Percentiles rank a stretch among this genome's conserved stretches.
Conservation (phyloP, 2,797 vertebrate species). For the Paramormyrops hopkinsi region DNA sequence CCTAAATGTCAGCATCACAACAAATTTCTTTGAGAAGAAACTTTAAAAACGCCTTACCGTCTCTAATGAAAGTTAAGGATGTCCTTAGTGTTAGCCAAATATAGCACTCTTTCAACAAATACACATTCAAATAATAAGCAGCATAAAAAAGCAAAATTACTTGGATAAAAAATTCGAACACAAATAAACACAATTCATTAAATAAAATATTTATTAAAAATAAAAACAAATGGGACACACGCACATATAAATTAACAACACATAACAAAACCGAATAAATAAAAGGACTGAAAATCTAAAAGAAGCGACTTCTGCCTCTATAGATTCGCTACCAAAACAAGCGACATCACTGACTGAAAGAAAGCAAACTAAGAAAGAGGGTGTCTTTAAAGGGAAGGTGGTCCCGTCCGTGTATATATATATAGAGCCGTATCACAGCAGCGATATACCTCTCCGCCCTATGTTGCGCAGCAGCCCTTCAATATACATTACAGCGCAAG, state of each 20-base stretch:
- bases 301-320: slow-evolving; percentile 73
- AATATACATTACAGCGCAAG: slow-evolving; percentile 56
- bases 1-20: slow-evolving; percentile 21
- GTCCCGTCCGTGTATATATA: slow-evolving; percentile 76
- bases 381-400: slow-evolving; percentile 77
- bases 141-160: slow-evolving; percentile 53
- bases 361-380: slow-evolving; percentile 64
- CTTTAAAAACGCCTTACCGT: slow-evolving; percentile 66
- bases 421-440: slow-evolving; percentile 75
- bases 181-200: slow-evolving; percentile 45
- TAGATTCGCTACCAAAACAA: slow-evolving; percentile 74
- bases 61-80: slow-evolving; percentile 70
- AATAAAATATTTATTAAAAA: slow-evolving; percentile 69
- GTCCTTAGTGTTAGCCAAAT: slow-evolving; percentile 60
- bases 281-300: slow-evolving; percentile 60
- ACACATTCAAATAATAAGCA: slow-evolving; percentile 56
- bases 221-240: slow-evolving; percentile 54
- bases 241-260: slow-evolving; percentile 44
- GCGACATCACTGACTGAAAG: slow-evolving; percentile 74
- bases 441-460: slow-evolving; percentile 73
- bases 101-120: slow-evolving; percentile 49
- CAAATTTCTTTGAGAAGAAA: slow-evolving; percentile 26
- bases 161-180: slow-evolving; percentile 59
- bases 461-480: slow-evolving; percentile 57
- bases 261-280: slow-evolving; percentile 52